Evolutionary conservation across 2,113 vertebrate species (phyloP).

Genomic region (Channa maculata): DNA sequence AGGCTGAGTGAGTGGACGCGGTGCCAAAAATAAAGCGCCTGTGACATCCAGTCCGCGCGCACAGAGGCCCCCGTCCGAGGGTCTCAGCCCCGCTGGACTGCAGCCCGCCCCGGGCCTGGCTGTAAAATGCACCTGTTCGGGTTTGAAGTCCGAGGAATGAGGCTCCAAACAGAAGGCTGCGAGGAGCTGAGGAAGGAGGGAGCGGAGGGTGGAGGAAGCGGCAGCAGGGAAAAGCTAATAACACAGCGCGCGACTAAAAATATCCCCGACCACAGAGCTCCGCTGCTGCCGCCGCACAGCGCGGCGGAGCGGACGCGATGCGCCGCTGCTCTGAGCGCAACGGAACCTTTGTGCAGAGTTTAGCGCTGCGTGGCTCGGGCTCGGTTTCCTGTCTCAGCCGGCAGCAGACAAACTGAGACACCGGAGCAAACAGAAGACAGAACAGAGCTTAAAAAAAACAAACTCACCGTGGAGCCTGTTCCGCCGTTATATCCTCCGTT

Average conservation of each 20-base stretch:
- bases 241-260: slow-evolving; percentile 59
- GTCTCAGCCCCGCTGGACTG: background rate
- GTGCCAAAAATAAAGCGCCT: slow-evolving; percentile 28
- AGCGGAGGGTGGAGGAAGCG: background rate
- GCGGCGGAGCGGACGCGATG: slow-evolving; percentile 17
- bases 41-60: background rate
- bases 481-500: slow-evolving; percentile 5
- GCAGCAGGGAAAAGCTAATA: slow-evolving; percentile 52
- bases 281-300: too few relatives aligned
- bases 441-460: background rate
- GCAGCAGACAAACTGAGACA: background rate
- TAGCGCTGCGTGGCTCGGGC: too few relatives aligned
- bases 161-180: background rate
- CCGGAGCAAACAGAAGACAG: too few relatives aligned
- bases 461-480: slow-evolving; percentile 61
- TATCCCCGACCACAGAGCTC: slow-evolving; percentile 7
- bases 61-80: background rate
- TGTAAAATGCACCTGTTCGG: slow-evolving; percentile 65
- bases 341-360: background rate
- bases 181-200: too few relatives aligned
- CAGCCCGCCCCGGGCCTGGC: slow-evolving; percentile 17
- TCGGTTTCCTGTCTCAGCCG: too few relatives aligned
- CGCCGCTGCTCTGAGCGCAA: background rate
- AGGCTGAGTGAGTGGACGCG: background rate
- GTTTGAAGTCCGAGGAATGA: slow-evolving; percentile 28